Conservation (phyloP, 2,888 invertebrate genomes). For the Sesamia inferens region DNA sequence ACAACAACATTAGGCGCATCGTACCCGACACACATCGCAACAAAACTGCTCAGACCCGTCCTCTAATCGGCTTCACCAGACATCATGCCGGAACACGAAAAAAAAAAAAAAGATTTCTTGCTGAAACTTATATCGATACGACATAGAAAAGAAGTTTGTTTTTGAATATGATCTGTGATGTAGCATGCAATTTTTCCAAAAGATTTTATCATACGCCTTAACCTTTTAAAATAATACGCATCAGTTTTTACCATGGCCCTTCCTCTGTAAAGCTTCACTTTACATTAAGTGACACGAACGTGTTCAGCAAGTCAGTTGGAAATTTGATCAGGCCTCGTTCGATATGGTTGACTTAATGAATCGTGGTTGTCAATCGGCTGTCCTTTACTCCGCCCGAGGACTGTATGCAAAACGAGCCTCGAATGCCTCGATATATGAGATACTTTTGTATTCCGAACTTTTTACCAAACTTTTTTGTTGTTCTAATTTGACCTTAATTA, state of each 20-base stretch:
- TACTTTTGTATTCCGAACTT: slow-evolving; percentile 25
- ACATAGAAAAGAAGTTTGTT: no score
- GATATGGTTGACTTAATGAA: slow-evolving; percentile 76
- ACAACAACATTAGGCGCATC: no score
- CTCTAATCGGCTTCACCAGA: no score
- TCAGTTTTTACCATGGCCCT: slow-evolving; percentile 7
- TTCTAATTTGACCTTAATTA: slow-evolving; percentile 63
- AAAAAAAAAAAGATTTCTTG: no score
- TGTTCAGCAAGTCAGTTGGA: slow-evolving; percentile 61
- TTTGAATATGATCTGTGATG: slow-evolving; percentile 1
- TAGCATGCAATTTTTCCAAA: background rate
- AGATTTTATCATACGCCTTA: background rate
- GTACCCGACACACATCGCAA: no score
- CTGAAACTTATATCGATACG: no score
- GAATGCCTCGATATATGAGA: slow-evolving; percentile 44
- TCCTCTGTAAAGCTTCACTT: slow-evolving; percentile 32
- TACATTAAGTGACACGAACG: slow-evolving; percentile 59
- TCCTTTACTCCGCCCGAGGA: slow-evolving; percentile 65
- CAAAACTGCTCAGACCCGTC: no score
- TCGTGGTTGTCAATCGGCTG: slow-evolving; percentile 81
- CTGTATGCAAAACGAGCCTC: slow-evolving; percentile 58
- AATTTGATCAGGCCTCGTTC: slow-evolving; percentile 60
- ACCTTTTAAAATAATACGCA: slow-evolving; percentile 9
- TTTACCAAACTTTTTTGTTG: slow-evolving; percentile 56
- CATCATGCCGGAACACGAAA: no score